Percentiles rank a stretch among this genome's conserved stretches.
Evolutionary conservation across 1,140 invertebrate genomes (phyloP).

Genomic region (Lucilia cuprina): DNA sequence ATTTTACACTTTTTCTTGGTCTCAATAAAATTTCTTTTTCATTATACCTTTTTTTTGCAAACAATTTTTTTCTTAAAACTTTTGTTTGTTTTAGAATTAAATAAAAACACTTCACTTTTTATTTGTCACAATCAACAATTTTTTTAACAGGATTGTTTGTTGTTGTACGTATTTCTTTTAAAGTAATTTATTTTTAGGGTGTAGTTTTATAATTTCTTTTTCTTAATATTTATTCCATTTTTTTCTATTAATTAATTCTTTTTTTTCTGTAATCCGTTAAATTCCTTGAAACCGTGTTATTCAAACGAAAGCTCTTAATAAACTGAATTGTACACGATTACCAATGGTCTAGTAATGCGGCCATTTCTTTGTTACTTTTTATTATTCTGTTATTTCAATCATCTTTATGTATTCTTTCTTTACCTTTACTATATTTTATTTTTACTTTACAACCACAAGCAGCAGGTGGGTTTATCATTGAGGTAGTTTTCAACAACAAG

Average conservation of each 20-base stretch:
- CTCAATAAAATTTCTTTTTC: background rate
- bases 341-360: constrained; percentile 32
- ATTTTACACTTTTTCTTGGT: background rate
- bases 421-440: background rate
- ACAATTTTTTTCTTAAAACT: background rate
- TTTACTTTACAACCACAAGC: background rate
- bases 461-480: constrained; percentile 13
- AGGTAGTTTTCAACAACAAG: background rate
- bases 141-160: constrained; percentile 8
- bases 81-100: background rate
- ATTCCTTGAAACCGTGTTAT: background rate
- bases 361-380: constrained; percentile 22
- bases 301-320: constrained; percentile 28
- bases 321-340: constrained; percentile 25
- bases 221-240: background rate
- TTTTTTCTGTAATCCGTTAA: background rate
- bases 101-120: too few relatives aligned
- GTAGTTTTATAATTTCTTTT: background rate
- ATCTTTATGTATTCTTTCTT: background rate
- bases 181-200: too few relatives aligned
- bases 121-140: background rate
- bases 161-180: background rate
- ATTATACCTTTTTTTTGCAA: background rate
- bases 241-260: background rate
- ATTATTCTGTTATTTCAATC: background rate